A percentile compares a stretch with the other conserved stretches of the same genome.
Evolutionary conservation across 2,113 vertebrate species (phyloP).

Genomic region (Oreocharis arfaki): DNA sequence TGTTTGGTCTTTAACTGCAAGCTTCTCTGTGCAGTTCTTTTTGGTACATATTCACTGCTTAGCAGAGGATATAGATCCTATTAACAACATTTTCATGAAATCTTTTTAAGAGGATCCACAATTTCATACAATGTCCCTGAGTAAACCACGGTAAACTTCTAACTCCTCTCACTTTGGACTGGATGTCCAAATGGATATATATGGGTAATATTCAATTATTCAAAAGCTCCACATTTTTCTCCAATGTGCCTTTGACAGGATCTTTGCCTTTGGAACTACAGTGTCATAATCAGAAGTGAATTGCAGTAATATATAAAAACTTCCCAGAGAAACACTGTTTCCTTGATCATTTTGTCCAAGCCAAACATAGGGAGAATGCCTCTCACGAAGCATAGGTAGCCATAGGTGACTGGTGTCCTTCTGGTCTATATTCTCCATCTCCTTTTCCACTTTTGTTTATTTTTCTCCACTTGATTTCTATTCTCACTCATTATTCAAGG

Average conservation of each 20-base stretch:
- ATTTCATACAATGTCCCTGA: neutral
- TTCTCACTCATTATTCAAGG: neutral
- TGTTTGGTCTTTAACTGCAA: neutral
- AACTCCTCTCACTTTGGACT: neutral
- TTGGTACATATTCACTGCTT: neutral
- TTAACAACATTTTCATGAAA: neutral
- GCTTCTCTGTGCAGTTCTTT: neutral
- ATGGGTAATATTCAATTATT: neutral
- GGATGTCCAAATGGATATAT: too few relatives aligned
- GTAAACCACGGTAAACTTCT: neutral
- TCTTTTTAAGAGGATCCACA: neutral
- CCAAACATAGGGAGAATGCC: neutral
- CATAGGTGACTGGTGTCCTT: neutral
- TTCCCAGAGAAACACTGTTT: neutral
- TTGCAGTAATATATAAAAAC: neutral
- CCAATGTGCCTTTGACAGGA: neutral
- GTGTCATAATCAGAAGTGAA: neutral
- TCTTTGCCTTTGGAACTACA: neutral
- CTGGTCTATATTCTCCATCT: neutral
- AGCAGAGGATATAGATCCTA: neutral
- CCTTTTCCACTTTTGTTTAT: neutral
- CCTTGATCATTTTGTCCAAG: neutral
- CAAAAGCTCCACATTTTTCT: neutral
- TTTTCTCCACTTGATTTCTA: neutral
- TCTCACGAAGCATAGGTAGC: neutral